Base-by-base conservation (phyloP, 2,113 vertebrate species). In the Pimephales promelas region DNA sequence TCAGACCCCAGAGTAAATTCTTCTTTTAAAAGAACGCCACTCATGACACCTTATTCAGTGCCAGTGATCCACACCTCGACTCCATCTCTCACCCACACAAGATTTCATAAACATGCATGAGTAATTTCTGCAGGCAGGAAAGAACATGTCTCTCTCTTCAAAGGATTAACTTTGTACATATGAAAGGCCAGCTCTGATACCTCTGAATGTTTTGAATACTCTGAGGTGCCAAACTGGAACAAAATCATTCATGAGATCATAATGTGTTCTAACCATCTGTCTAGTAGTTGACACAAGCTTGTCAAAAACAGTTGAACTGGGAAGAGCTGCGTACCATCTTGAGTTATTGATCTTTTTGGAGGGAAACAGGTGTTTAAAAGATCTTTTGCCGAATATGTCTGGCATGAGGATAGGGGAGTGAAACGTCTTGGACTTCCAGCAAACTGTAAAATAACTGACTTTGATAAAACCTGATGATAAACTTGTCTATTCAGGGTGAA, bases 61-160 rank as follows among this genome's bases (percentile, higher is more conserved):
- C 56, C 36, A 64, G 24, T 34, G 18, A 5, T 64, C 79, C 79
- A 68, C 79, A 68, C 79, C 59, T 20, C 24, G 64, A 79, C 62
- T 22, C 14, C 18, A 70, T 81, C 64, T 81, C 62, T 80, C 64
- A 36, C 79, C 61, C 79, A 81, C 64, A 40, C 43, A 79, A 31
- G 57, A 79, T 79, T 79, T 79, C 59, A 28, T 47, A 79, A 79
- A 43, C 57, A n/a, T 16, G 22, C 57, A 79, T n/a, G 77, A 64
- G 57, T 79, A 45, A 80, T 70, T 70, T 70, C 43, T 66, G 78
- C 8, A 81, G 79, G 79, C 79, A 26, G 31, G 79, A 70, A 56
- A 36, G 43, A 81, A 54, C 79, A 54, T 18, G 64, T 70, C 40
- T 66, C 79, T 36, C 28, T 24, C 64, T 70, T 81, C 79, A 18